Base-by-base conservation (phyloP, 1,140 invertebrate genomes). In the Matsumurasca onukii region DNA sequence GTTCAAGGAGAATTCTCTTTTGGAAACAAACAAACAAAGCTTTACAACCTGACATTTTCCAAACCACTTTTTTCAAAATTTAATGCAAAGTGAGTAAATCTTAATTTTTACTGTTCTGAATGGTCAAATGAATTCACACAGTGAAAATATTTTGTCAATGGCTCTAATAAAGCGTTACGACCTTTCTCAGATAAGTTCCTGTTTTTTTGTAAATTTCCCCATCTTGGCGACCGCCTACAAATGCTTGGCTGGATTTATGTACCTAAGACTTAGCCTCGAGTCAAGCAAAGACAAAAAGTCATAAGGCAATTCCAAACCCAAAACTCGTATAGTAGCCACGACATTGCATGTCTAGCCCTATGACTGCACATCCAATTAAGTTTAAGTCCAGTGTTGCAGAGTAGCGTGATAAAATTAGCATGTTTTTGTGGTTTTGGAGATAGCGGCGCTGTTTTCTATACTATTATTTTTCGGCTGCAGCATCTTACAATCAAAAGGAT, bases 1-100 rank as follows among this genome's bases (percentile, higher is more conserved):
- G 70, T 94, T 5, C 85, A 86, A 73, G 80, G 86, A 9, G 92
- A 94, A 76, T 95, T 94, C 78, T 76, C 86, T 74, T 84, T 90
- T 82, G 84, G 91, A 75, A 87, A 86, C 70, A 86, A 88, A 78
- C 86, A 85, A 75, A 86, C 88, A 1, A 86, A 86, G 49, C 91
- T 89, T 72, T 89, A 91, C 76, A 90, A 86, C 75, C 67, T 93
- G 3, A 83, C 85, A 1, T 86, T 90, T 69, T 82, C 85, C 13
- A 96, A 95, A 79, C 94, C 94, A 0, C 86, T 93, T 69, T 79
- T 83, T 12, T 25, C 62, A 12, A 65, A 65, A 22, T 75, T 82
- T 63, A 81, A 82, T 76, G 80, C 86, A 71, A 75, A 83, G 88
- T 85, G 82, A 84, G 78, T 80, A 77, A 3, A 74, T 78, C 0